These are phyloP conservation scores for Eudyptes chrysolophus DNA, from an alignment of 2,113 vertebrate species.

Conservation along the genomic window DNA sequence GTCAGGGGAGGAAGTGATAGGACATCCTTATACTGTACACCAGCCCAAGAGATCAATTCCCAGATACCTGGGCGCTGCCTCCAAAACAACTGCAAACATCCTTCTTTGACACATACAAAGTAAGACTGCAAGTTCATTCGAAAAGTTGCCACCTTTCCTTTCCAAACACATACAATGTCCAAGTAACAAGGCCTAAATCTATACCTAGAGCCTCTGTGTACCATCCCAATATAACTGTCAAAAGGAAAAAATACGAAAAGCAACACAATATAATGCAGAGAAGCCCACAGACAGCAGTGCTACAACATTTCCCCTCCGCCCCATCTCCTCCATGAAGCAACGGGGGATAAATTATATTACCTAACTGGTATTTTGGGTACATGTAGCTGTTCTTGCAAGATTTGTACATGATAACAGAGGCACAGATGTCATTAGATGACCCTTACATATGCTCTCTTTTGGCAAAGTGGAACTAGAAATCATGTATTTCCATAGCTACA, in stretches of 20 bases:
- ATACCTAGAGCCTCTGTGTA: neutral
- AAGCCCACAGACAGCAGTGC: neutral
- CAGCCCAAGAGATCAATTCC: neutral
- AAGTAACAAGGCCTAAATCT: neutral
- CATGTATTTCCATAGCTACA: neutral
- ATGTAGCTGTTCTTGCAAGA: neutral
- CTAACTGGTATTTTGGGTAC: neutral
- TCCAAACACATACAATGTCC: neutral
- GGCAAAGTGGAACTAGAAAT: neutral
- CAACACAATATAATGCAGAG: neutral
- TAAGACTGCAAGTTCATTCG: neutral
- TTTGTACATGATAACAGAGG: neutral
- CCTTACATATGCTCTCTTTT: neutral
- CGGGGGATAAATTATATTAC: neutral
- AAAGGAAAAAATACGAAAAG: neutral
- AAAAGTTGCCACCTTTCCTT: neutral
- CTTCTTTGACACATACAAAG: neutral
- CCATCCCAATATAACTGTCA: neutral
- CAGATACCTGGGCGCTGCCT: neutral
- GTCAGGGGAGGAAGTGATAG: neutral
- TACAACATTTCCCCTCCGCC: neutral
- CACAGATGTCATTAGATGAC: neutral
- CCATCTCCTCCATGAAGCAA: neutral
- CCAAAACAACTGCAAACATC: neutral
- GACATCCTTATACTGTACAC: neutral